phyloP scores from a whole-genome alignment of 2,888 invertebrate genomes.

The Heliconius aoede region DNA sequence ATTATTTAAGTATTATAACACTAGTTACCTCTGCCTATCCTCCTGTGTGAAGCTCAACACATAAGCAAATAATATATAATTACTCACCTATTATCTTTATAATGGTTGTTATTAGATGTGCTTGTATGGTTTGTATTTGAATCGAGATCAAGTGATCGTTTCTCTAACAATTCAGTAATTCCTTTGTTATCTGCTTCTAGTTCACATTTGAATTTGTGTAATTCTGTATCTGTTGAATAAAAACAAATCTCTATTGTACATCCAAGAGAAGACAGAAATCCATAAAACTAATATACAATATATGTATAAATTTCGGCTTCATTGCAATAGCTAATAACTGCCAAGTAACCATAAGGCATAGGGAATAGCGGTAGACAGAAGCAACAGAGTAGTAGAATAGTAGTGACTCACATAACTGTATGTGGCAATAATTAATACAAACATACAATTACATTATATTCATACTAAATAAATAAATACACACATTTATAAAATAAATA shows the following conservation, averaged over 20 bases:
- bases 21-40: neutral
- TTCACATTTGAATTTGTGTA: slow-evolving; percentile 99
- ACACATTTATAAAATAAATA: too few species aligned
- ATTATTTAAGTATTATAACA: neutral
- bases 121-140: slow-evolving; percentile 77
- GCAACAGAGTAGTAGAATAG: too few species aligned
- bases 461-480: too few species aligned
- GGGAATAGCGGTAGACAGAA: too few species aligned
- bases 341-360: too few species aligned
- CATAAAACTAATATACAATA: too few species aligned
- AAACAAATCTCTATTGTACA: neutral
- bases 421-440: too few species aligned
- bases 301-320: too few species aligned
- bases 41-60: neutral
- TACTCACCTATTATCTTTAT: slow-evolving; percentile 91
- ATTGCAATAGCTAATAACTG: too few species aligned
- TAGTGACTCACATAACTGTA: too few species aligned
- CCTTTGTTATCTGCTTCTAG: slow-evolving; percentile 99
- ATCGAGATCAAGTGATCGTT: slow-evolving; percentile 95
- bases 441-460: too few species aligned
- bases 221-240: slow-evolving; percentile 86
- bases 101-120: slow-evolving; percentile 85
- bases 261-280: too few species aligned
- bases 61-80: neutral
- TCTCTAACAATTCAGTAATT: slow-evolving; percentile 97